These are phyloP conservation scores for Trematomus loennbergii DNA, from an alignment of 2,113 vertebrate genomes.

Conservation along the genomic window DNA sequence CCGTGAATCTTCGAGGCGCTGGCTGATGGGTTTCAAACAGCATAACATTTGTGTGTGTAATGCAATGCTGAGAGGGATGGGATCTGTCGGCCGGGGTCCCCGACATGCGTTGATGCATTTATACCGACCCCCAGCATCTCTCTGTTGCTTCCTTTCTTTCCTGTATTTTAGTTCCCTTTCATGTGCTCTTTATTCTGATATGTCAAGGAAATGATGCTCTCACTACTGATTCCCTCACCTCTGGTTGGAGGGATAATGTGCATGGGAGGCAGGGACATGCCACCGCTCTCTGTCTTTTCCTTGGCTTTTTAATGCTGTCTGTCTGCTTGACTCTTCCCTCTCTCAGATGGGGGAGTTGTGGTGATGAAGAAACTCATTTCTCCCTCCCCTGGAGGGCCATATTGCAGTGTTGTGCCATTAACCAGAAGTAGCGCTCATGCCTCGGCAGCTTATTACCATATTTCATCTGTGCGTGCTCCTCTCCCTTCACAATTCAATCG, in stretches of 20 bases:
- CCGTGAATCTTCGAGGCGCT: constrained; percentile 58
- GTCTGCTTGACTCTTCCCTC: constrained; percentile 53
- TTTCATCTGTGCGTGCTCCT: constrained; percentile 70
- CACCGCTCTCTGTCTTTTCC: constrained; percentile 41
- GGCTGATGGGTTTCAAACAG: constrained; percentile 52
- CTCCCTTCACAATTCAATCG: constrained; percentile 59
- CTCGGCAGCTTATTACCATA: constrained; percentile 83
- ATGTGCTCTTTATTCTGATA: constrained; percentile 50
- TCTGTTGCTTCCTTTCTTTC: constrained; percentile 13
- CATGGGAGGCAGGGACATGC: constrained; percentile 41
- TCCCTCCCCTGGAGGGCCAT: constrained; percentile 77
- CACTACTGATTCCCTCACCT: constrained; percentile 46
- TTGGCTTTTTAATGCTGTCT: constrained; percentile 50
- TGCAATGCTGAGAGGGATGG: constrained; percentile 43
- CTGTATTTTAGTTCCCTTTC: constrained; percentile 19
- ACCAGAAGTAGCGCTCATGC: constrained; percentile 76
- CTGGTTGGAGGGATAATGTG: constrained; percentile 60
- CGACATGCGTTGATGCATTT: constrained; percentile 53
- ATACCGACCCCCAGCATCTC: constrained; percentile 7
- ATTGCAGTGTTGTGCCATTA: constrained; percentile 83
- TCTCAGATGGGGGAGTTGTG: constrained; percentile 57
- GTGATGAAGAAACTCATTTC: constrained; percentile 81
- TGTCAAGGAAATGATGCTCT: constrained; percentile 57
- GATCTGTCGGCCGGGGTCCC: constrained; percentile 57
- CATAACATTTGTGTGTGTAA: constrained; percentile 66